Evolutionary conservation across 2,888 invertebrate species (phyloP), one percentile per base, ranked within the genome.

Genomic region (Acleris cristana): DNA sequence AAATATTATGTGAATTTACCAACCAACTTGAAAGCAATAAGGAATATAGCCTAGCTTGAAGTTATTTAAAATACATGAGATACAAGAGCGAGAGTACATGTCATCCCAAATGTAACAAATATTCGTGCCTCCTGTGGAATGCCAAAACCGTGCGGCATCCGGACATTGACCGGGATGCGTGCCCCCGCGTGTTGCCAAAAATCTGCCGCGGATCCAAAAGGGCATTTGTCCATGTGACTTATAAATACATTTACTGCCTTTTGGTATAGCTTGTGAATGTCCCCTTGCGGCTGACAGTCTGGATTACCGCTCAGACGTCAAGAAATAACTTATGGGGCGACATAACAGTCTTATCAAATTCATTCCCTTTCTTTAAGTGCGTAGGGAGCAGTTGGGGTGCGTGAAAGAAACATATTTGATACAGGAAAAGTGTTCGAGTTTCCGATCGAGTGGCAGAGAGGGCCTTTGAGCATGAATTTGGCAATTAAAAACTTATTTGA

Each of bases 321-420:
- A 53, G 62, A 34, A 21, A 67, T 58, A 58, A 58, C 57, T 49
- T 63, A 63, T 48, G 48, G 62, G 57, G 45, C 55, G 48, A 55
- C 60, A 49, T 58, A 58, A 63, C 57, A 49, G n/a, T 58, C 62
- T 67, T 62, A 67, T 67, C 66, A 62, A 53, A 63, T 67, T 63
- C 63, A 62, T 67, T 49, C 67, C 61, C 61, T 57, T 34, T 40
- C 57, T 49, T 58, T 48, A 26, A 62, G 53, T 40, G 26, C 34
- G 45, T 19, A 34, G 62, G 21, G 18, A 49, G 49, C 58, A 30
- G 19, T 49, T 49, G n/a, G 14, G 14, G 57, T 19, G 10, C 4
- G 14, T 18, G 5, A 10, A 16, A 7, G 26, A 30, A 5, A 16
- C 40, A 23, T 7, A 8, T 48, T 8, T 10, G 4, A 40, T 40